Base-by-base conservation (phyloP, 2,113 vertebrate genomes). In the Ascaphus truei region DNA sequence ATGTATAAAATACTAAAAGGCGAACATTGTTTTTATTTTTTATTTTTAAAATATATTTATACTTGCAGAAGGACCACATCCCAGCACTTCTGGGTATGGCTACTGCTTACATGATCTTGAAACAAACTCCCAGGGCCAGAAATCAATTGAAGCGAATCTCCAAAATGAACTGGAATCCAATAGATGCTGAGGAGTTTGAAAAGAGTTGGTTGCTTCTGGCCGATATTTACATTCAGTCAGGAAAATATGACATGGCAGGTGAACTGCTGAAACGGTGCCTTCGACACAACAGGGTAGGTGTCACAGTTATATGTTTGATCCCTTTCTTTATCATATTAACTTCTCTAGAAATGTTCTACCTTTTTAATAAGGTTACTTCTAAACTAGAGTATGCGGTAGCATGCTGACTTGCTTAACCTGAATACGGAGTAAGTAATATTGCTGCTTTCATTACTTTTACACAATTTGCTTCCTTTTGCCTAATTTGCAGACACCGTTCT, bases 201-300 rank as follows among this genome's bases (percentile, higher is more conserved):
- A 98, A 97, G 86, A 98, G 96, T 80, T 98, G 96, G 94, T 85
- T 98, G 68, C 90, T 98, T 4, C 91, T 99, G 79, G 94, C 96
- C 27, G 96, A 99, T 80, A 95, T 98, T 81, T 99, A 98, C 81
- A 98, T 99, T 83, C 94, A 99, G 29, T 97, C 95, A 4, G 93
- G 92, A 74, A 99, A 98, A 84, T 98, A 95, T 0, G 95, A 98
- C 86, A 93, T 95, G 91, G 97, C 95, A 0, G 88, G 88, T 43
- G 96, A 98, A 64, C 86, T 99, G 5, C 63, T 99, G 13, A 96
- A 93, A 74, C 88, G 91, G 31, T 98, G 95, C 69, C 89, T 97
- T 50, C 90, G 90, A 61, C 93, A 96, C 72, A 99, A 98, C 78
- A 94, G 93, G 89, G 97, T 96, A 78, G 71, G 76, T 76, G 25